phyloP scores from a whole-genome alignment of 92 coral and sea anemone species.

The Galaxea fascicularis region DNA sequence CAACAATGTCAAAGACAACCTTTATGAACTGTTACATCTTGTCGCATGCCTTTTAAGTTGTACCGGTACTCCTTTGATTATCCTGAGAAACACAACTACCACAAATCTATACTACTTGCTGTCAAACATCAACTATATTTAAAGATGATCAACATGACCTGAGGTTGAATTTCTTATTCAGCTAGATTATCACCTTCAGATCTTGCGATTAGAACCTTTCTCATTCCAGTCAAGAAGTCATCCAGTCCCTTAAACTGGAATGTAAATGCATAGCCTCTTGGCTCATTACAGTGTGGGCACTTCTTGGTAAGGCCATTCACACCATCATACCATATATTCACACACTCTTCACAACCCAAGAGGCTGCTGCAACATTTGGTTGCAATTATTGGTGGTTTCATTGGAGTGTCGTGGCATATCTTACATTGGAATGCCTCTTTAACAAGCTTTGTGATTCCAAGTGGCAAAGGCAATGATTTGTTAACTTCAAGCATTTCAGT shows the following conservation, averaged over 20 bases:
- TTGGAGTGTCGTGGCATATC: no score
- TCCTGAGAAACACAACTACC: background rate
- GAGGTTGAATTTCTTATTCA: slow-evolving; percentile 1
- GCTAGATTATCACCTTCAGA: slow-evolving; percentile 14
- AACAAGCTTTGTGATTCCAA: no score
- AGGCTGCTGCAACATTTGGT: slow-evolving; percentile 72
- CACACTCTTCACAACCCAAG: slow-evolving; percentile 75
- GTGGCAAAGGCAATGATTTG: no score
- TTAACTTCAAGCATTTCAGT: no score
- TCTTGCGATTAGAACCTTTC: slow-evolving; percentile 15
- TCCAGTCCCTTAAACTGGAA: slow-evolving; percentile 72
- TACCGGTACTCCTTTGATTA: background rate
- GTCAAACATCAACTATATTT: slow-evolving; percentile 1
- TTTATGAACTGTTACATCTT: background rate
- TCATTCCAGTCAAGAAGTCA: slow-evolving; percentile 66
- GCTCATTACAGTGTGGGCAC: slow-evolving; percentile 61
- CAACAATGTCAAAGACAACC: background rate
- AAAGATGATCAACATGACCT: slow-evolving; percentile 1
- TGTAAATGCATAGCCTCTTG: slow-evolving; percentile 71
- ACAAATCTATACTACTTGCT: background rate
- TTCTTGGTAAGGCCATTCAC: slow-evolving; percentile 70
- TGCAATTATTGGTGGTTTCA: no score
- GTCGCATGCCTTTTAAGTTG: background rate
- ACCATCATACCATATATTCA: slow-evolving; percentile 75
- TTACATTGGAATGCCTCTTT: no score